Evolutionary conservation across 2,888 invertebrate species (phyloP), one percentile per base, ranked within the genome.

Genomic region (Archaeoteleia sp.): DNA sequence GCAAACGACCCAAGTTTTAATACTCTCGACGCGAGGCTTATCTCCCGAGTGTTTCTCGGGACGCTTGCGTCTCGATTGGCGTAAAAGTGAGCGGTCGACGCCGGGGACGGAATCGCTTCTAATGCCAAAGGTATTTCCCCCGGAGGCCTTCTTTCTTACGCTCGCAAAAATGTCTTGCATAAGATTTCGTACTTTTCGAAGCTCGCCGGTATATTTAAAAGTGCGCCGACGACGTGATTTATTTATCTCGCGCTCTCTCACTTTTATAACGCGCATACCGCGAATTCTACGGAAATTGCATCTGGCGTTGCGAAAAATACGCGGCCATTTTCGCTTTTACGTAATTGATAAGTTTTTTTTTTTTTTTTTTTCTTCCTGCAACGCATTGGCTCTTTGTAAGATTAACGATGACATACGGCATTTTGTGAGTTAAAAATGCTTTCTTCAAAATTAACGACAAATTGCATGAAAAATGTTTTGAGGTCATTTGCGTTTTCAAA

Each of bases 91-190:
- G 60, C 48, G 67, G 67, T 62, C 62, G 62, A 53, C 54, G 43
- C n/a, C n/a, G n/a, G n/a, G n/a, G n/a, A n/a, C n/a, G n/a, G n/a
- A n/a, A n/a, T n/a, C n/a, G 62, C 57, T 68, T 63, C 68, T 63
- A 69, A 69, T 69, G 63, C 60, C 60, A 69, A 65, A 69, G 65
- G 65, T 65, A 69, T 68, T 68, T 68, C 58, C 68, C 68, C 60
- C 51, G 60, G n/a, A 49, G 68, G 68, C 68, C 63, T 58, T 63
- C 58, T 63, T 68, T 60, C 58, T 49, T 63, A 17, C 63, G 63
- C 54, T 49, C 45, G 51, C 35, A 60, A 68, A 68, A 67, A 62
- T 67, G 57, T 62, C 62, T 67, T 67, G 42, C 62, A 62, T 62
- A 67, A 62, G 62, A 62, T 62, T 67, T 67, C 61, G 57, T 67